These are phyloP conservation scores for Sarcoramphus papa DNA, from an alignment of 2,797 vertebrate species.

Conservation along the genomic window DNA sequence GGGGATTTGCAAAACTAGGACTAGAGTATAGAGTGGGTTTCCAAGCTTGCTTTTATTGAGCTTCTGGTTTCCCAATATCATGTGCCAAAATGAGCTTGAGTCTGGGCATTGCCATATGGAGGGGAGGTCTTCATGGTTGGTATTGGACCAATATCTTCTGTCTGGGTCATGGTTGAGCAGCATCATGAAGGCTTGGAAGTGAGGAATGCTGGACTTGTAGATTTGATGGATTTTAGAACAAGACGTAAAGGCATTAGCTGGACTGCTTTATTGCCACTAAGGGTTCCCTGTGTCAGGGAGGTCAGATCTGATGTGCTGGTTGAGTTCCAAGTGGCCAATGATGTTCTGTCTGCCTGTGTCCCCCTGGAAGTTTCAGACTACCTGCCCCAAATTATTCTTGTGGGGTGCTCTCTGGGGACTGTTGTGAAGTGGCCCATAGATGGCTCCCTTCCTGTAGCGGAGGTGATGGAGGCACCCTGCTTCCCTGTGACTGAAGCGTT, in stretches of 20 bases:
- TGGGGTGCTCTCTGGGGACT: not conserved
- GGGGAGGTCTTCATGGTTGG: not conserved
- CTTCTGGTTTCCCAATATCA: not conserved
- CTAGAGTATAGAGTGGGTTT: not conserved
- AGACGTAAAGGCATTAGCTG: not conserved
- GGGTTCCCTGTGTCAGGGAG: not conserved
- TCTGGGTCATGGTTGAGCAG: not conserved
- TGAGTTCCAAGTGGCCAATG: not conserved
- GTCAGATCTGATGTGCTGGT: not conserved
- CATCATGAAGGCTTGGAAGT: not conserved
- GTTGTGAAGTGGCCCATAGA: not conserved
- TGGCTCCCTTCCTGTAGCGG: not conserved
- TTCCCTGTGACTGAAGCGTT: not conserved
- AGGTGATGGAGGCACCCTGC: not conserved
- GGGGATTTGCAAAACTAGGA: not conserved
- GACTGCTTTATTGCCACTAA: not conserved
- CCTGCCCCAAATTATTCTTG: not conserved
- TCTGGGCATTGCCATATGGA: not conserved
- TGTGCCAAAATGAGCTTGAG: not conserved
- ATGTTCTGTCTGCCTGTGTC: not conserved
- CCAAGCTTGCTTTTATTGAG: not conserved
- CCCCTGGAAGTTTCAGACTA: not conserved
- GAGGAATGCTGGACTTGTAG: not conserved
- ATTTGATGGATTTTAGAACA: not conserved
- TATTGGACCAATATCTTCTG: not conserved